Base-by-base conservation (phyloP, 2,797 vertebrate species). In the Anabacerthia variegaticeps region DNA sequence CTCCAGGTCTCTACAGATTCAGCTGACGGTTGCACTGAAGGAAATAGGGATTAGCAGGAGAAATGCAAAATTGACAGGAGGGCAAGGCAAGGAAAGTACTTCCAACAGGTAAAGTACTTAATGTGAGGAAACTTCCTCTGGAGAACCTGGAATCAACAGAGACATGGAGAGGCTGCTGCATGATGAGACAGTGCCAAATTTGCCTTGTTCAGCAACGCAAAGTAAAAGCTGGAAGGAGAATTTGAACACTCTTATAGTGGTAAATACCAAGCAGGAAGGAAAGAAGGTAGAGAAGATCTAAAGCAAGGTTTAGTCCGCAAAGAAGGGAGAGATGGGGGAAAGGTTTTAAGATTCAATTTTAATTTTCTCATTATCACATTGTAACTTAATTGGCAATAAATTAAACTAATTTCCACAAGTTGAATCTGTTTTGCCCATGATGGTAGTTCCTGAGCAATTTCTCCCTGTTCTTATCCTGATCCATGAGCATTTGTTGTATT, bases 131-230 rank as follows among this genome's bases (percentile, higher is more conserved):
- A 74, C 7, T 16, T 80, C 5, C 65, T 37, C 18, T 54, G 43
- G 18, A 82, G 78, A 56, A 79, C 0, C 3, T 52, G 27, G 8
- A 18, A 63, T 63, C 18, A 48, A 1, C 0, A 0, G 19, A n/a
- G 20, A 18, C 71, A 7, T 20, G 8, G 27, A 72, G 18, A 69
- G 14, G 48, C 24, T 87, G n/a, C 27, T 81, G 48, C 55, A 37
- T 72, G 56, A 43, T 46, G 24, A 88, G 41, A 65, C 1, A 6
- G 20, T 54, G 34, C 7, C 36, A 73, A 54, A 73, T 9, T 12
- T 27, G 5, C 28, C 11, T 36, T 71, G 27, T 62, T 88, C 73
- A 63, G 61, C 65, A 74, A 43, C 32, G 52, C 3, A 69, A 62
- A 80, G 11, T 14, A 49, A 58, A 76, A 7, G 21, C 44, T 14